phyloP scores from a whole-genome alignment of 2,888 invertebrate genomes.

The Synanthedon andrenaeformis region DNA sequence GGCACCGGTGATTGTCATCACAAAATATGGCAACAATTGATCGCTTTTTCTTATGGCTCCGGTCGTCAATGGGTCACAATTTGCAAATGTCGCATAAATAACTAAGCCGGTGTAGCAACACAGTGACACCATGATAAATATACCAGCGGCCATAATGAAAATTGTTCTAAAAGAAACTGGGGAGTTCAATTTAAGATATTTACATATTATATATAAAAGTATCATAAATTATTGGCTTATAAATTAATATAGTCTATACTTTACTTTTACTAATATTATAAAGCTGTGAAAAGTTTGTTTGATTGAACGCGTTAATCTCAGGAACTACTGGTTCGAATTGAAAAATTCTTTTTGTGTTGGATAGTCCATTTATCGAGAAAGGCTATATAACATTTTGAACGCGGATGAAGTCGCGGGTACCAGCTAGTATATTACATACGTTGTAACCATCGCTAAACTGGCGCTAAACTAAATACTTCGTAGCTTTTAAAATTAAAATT shows the following conservation, averaged over 20 bases:
- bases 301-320: too few species aligned
- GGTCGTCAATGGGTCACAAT: slow-evolving; percentile 87
- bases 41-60: slow-evolving; percentile 77
- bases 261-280: too few species aligned
- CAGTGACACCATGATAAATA: slow-evolving; percentile 78
- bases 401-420: too few species aligned
- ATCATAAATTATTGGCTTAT: neutral
- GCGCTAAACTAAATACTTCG: too few species aligned
- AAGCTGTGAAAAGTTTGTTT: too few species aligned
- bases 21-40: slow-evolving; percentile 83
- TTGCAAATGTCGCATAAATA: slow-evolving; percentile 85
- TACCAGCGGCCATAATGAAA: slow-evolving; percentile 81
- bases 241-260: too few species aligned
- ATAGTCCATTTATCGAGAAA: too few species aligned
- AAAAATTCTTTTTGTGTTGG: too few species aligned
- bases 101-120: slow-evolving; percentile 88
- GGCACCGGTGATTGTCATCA: slow-evolving; percentile 80
- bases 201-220: neutral
- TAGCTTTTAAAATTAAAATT: too few species aligned
- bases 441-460: neutral
- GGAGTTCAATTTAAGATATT: neutral
- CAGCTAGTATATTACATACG: neutral
- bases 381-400: too few species aligned
- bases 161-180: slow-evolving; percentile 70
- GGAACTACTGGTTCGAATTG: too few species aligned